Percentiles rank a stretch among this genome's conserved stretches.
phyloP scores from a whole-genome alignment of 2,888 invertebrate genomes.

The Drosophila histrio region DNA sequence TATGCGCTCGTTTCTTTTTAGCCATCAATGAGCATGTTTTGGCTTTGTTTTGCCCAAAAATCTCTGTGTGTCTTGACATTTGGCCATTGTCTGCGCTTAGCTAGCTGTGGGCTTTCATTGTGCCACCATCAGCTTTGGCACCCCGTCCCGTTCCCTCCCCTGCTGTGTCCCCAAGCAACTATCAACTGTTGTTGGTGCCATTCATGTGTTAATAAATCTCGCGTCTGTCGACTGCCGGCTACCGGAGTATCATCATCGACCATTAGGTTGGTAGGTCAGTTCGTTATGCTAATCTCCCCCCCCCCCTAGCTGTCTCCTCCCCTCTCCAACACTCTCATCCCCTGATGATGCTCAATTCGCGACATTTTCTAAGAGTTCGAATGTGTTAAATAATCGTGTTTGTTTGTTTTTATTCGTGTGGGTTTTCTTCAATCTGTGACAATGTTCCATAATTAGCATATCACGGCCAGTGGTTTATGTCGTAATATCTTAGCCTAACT shows the following conservation, averaged over 20 bases:
- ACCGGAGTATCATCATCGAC: slow-evolving; percentile 12
- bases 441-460: slow-evolving; percentile 59
- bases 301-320: neutral
- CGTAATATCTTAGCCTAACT: slow-evolving; percentile 27
- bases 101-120: slow-evolving; percentile 11
- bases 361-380: slow-evolving; percentile 25
- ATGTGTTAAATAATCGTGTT: slow-evolving; percentile 41
- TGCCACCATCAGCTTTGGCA: neutral
- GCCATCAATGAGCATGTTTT: slow-evolving; percentile 47
- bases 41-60: slow-evolving; percentile 47
- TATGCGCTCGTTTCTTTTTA: slow-evolving; percentile 63
- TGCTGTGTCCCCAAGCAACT: neutral
- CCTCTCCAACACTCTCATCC: neutral
- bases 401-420: neutral
- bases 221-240: slow-evolving; percentile 24
- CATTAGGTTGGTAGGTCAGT: slow-evolving; percentile 45
- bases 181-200: neutral
- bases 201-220: slow-evolving; percentile 41
- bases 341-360: slow-evolving; percentile 23
- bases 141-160: neutral
- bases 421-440: slow-evolving; percentile 17
- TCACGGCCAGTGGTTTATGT: slow-evolving; percentile 27
- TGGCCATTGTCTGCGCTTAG: slow-evolving; percentile 46
- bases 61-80: slow-evolving; percentile 37
- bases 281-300: slow-evolving; percentile 39